Base-by-base conservation (phyloP, 2,888 invertebrate species). In the Parnassius mnemosyne region DNA sequence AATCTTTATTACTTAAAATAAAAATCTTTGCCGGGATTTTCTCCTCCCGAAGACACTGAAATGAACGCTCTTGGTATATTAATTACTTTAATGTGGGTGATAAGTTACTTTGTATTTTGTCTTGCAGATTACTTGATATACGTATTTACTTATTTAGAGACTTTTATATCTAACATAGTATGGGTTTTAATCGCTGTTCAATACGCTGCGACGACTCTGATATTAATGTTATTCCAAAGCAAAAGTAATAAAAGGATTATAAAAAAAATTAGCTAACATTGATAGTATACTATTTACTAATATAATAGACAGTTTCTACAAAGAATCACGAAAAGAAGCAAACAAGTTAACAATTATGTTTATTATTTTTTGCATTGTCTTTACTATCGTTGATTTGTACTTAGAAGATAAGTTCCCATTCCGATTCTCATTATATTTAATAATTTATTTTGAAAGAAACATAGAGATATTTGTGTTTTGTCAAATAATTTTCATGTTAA, bases 181-280 rank as follows among this genome's bases (percentile, higher is more conserved):
- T 67, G 73, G 11, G 44, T 78, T 12, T 68, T 80, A 0, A 72
- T 77, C 9, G 57, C 83, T 1, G 53, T 77, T 20, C 78, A 84
- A 61, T 79, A 77, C 50, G 60, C 72, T 1, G 68, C 71, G 3
- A 73, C 77, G 3, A 63, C 78, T n/a, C 65, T 71, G 46, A 69
- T 76, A 10, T 69, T 72, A 9, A 43, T 41, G 13, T 76, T 79
- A 50, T 53, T 76, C 11, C 72, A 78, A 9, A 72, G 71, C 42
- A 66, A 71, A 9, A 68, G 67, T 2, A 77, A 76, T 53, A 75
- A 79, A 41, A 53, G 66, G 9, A 73, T 83, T n/a, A 56, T 82
- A 2, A 70, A 66, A n/a, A 50, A 66, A 70, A 1, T 68, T 83
- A 12, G 73, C 77, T 0, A 66, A 74, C 10, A 65, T 20, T 20